Evolutionary conservation across 1,140 invertebrate species (phyloP).

Genomic region (Lepidostoma basale): DNA sequence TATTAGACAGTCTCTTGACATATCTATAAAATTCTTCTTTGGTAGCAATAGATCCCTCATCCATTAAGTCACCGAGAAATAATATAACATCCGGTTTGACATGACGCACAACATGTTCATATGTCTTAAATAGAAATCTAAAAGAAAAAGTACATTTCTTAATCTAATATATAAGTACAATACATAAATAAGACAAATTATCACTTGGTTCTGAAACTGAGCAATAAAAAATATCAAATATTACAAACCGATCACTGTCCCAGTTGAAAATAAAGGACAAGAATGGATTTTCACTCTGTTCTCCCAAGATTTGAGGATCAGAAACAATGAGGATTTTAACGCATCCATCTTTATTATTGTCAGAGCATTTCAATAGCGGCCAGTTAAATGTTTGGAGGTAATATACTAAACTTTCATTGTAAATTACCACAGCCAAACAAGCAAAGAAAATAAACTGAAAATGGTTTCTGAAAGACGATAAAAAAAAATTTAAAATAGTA

Average conservation of each 20-base stretch:
- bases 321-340: conserved; percentile 81
- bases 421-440: conserved; percentile 53
- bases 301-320: conserved; percentile 91
- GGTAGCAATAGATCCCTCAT: conserved; percentile 84
- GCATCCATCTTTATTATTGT: conserved; percentile 61
- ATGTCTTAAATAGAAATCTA: conserved; percentile 83
- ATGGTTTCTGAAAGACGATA: conserved; percentile 39
- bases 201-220: not conserved
- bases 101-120: conserved; percentile 71
- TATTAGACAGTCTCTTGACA: conserved; percentile 70
- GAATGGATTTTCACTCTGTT: conserved; percentile 69
- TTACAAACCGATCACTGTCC: conserved; percentile 80
- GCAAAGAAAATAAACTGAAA: conserved; percentile 48
- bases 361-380: conserved; percentile 60
- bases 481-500: not conserved
- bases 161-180: not conserved
- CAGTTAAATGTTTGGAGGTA: conserved; percentile 63
- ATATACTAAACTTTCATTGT: conserved; percentile 65
- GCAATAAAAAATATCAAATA: not conserved
- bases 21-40: conserved; percentile 72
- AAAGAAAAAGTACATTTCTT: conserved; percentile 46
- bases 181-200: not conserved
- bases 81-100: conserved; percentile 84
- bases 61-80: conserved; percentile 91
- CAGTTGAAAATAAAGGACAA: conserved; percentile 67